Evolutionary conservation across 2,113 vertebrate species (phyloP).

Genomic region (Tachysurus vachellii): DNA sequence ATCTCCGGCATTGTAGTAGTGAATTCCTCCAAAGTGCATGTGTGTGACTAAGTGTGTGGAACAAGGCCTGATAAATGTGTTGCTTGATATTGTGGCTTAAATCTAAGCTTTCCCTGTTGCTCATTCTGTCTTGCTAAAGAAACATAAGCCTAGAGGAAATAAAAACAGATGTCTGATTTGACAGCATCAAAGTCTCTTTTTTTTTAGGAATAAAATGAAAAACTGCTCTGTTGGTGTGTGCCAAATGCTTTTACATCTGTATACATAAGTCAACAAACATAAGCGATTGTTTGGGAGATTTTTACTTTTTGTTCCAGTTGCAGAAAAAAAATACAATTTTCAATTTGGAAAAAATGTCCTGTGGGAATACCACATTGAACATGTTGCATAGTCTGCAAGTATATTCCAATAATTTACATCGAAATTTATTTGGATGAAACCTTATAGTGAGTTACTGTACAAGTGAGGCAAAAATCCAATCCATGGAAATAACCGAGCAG

Average conservation of each 20-base stretch:
- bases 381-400: neutral
- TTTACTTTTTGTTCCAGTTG: neutral
- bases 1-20: neutral
- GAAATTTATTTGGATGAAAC: neutral
- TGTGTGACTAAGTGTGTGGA: neutral
- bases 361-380: neutral
- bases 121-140: conserved; percentile 1
- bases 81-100: conserved; percentile 8
- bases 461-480: neutral
- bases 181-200: neutral
- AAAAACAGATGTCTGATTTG: conserved; percentile 4
- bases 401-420: neutral
- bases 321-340: neutral
- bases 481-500: neutral
- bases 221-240: neutral
- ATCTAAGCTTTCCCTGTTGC: conserved; percentile 20
- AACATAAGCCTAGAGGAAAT: conserved; percentile 3
- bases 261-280: neutral
- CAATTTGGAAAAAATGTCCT: neutral
- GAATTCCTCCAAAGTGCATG: neutral
- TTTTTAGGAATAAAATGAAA: neutral
- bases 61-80: conserved; percentile 1
- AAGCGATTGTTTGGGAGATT: neutral
- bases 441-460: neutral
- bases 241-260: conserved; percentile 1